Evolutionary conservation across 2,888 invertebrate genomes (phyloP), one percentile per base, ranked within the genome.

Genomic region (Melolontha melolontha): DNA sequence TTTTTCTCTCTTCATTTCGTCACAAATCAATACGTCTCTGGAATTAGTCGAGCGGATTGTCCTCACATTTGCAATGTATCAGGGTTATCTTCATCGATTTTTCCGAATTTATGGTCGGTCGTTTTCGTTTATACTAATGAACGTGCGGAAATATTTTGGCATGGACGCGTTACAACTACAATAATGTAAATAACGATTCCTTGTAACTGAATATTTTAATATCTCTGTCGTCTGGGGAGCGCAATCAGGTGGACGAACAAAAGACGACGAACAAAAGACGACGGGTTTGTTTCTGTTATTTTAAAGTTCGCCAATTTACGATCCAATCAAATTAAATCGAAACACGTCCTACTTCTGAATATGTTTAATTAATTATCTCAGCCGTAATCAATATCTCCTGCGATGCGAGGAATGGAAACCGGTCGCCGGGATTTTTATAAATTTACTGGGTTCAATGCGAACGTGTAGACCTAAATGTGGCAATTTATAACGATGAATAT

Each of bases 401-500:
- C 44, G 42, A 27, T 42, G 42, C 44, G 57, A 44, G 44, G 12
- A 57, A 54, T 27, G 42, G 40, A 54, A 54, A 66, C 66, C 66
- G 47, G 66, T 66, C 52, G 42, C 49, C 22, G 55, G 44, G 57
- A 57, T 57, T 66, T 66, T 66, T 66, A 49, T 55, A 55, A 66
- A 66, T 66, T 66, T 66, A 54, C 54, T 39, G 41, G 51, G 40
- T 41, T 64, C 39, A 64, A 66, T 55, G 47, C 44, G 47, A 55
- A 55, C 66, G 66, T 66, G 66, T 55, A 55, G 41, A 49, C 27
- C 57, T 66, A 66, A 66, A 66, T 49, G 66, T 49, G 39, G 66
- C 66, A 55, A 66, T 66, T 66, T 66, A 66, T 55, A 55, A 66
- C 67, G 67, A 67, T 67, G 59, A 67, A 63, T 63, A 62, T 63